These are phyloP conservation scores for Phallusia fumigata DNA, from an alignment of 23 tunicate genomes.

Conservation along the genomic window DNA sequence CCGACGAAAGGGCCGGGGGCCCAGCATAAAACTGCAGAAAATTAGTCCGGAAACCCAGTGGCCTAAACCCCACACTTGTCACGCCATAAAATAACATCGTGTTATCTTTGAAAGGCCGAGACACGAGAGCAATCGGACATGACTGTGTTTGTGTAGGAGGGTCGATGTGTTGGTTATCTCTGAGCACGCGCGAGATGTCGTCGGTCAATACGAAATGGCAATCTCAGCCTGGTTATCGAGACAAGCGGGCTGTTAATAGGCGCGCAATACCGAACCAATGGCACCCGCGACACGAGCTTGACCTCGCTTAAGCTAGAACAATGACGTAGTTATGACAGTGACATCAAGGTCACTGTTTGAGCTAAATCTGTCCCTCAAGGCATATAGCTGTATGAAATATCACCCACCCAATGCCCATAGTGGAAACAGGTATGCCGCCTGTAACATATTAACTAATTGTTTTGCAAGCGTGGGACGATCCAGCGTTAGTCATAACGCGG, in stretches of 20 bases:
- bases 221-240: not conserved
- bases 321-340: no score
- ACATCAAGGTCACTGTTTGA: no score
- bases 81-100: slow-evolving; percentile 14
- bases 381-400: no score
- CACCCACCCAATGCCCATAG: no score
- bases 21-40: not conserved
- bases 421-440: no score
- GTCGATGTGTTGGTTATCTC: slow-evolving; percentile 1
- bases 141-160: not conserved
- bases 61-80: slow-evolving; percentile 12
- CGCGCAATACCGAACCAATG: not conserved
- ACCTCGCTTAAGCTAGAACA: no score
- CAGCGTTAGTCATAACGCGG: not conserved
- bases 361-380: no score
- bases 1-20: slow-evolving; percentile 1
- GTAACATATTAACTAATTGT: no score
- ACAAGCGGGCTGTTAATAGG: not conserved
- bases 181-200: slow-evolving; percentile 15
- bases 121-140: not conserved
- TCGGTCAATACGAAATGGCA: slow-evolving; percentile 6
- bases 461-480: not conserved
- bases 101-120: slow-evolving; percentile 1
- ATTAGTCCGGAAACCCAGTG: slow-evolving; percentile 11
- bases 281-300: no score